A percentile compares a stretch with the other conserved stretches of the same genome.
These are phyloP conservation scores for Ladona fulva DNA, from an alignment of 1,140 invertebrate genomes.

Conservation along the genomic window DNA sequence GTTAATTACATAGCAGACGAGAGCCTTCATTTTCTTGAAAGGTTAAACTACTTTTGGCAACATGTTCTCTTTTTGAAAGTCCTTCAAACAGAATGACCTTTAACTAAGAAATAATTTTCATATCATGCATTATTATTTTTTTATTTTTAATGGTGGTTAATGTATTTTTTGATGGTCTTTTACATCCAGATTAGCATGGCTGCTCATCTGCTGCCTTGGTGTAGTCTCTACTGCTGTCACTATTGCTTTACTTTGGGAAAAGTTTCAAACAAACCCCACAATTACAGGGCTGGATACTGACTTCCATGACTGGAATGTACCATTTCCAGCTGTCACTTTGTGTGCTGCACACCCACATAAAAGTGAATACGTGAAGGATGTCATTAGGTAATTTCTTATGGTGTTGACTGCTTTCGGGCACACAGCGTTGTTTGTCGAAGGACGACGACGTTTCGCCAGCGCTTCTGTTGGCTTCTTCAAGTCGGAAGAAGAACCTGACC, in stretches of 20 bases:
- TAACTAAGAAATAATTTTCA: background rate
- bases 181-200: slow-evolving; percentile 58
- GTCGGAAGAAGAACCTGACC: too few relatives aligned
- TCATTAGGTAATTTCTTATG: slow-evolving; percentile 17
- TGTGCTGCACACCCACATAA: slow-evolving; percentile 46
- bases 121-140: too few relatives aligned
- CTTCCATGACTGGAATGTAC: slow-evolving; percentile 63
- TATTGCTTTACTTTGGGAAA: slow-evolving; percentile 62
- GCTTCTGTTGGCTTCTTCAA: too few relatives aligned
- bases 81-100: background rate
- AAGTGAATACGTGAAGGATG: slow-evolving; percentile 36
- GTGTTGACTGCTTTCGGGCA: too few relatives aligned
- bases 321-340: slow-evolving; percentile 56
- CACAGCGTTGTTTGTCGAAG: too few relatives aligned
- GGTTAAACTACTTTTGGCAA: slow-evolving; percentile 22
- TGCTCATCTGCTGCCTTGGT: slow-evolving; percentile 53
- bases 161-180: slow-evolving; percentile 19
- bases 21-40: slow-evolving; percentile 27
- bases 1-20: slow-evolving; percentile 28
- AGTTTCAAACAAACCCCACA: slow-evolving; percentile 69
- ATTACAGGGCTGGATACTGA: slow-evolving; percentile 56
- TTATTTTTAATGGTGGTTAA: slow-evolving; percentile 8
- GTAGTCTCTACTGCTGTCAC: slow-evolving; percentile 55
- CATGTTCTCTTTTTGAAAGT: background rate
- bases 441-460: too few relatives aligned